A percentile compares a stretch with the other conserved stretches of the same genome.
phyloP scores from a whole-genome alignment of 2,888 invertebrate species.

The Malacosoma neustria region DNA sequence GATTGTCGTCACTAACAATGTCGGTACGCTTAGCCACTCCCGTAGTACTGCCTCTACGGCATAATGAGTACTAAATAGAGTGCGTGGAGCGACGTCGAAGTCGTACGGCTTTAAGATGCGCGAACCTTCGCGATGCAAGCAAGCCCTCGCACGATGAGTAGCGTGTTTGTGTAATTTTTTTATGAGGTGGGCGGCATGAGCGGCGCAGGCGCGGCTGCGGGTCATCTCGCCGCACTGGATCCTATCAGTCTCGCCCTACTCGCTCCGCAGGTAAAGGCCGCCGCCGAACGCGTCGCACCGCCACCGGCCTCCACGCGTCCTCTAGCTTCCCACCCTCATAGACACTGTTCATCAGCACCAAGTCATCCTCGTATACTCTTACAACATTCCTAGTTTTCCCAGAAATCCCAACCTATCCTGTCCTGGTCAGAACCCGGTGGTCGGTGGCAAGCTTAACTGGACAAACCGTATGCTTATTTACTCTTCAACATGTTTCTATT shows the following conservation, averaged over 20 bases:
- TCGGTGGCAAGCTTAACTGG: slow-evolving; percentile 58
- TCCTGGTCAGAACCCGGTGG: slow-evolving; percentile 37
- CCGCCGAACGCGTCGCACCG: slow-evolving; percentile 32
- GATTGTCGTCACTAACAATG: slow-evolving; percentile 9
- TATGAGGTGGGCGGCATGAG: slow-evolving; percentile 77
- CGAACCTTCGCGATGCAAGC: slow-evolving; percentile 16
- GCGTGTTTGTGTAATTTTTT: slow-evolving; percentile 74
- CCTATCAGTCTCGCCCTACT: slow-evolving; percentile 73
- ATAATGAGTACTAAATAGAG: slow-evolving; percentile 14
- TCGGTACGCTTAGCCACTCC: slow-evolving; percentile 9
- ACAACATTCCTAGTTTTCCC: neutral
- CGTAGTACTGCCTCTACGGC: slow-evolving; percentile 3
- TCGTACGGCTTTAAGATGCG: slow-evolving; percentile 25
- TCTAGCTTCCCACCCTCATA: slow-evolving; percentile 12
- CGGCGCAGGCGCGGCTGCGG: slow-evolving; percentile 70
- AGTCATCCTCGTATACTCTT: slow-evolving; percentile 10
- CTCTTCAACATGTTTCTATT: slow-evolving; percentile 37
- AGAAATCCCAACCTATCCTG: slow-evolving; percentile 4
- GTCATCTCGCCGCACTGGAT: slow-evolving; percentile 74
- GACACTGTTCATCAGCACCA: slow-evolving; percentile 17
- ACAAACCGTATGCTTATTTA: slow-evolving; percentile 55
- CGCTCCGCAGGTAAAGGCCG: slow-evolving; percentile 66
- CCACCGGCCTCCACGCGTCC: slow-evolving; percentile 28
- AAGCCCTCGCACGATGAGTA: slow-evolving; percentile 63
- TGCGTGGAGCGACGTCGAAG: slow-evolving; percentile 45